Conservation (phyloP, 2,797 vertebrate species). For the Cottoperca gobio region DNA sequence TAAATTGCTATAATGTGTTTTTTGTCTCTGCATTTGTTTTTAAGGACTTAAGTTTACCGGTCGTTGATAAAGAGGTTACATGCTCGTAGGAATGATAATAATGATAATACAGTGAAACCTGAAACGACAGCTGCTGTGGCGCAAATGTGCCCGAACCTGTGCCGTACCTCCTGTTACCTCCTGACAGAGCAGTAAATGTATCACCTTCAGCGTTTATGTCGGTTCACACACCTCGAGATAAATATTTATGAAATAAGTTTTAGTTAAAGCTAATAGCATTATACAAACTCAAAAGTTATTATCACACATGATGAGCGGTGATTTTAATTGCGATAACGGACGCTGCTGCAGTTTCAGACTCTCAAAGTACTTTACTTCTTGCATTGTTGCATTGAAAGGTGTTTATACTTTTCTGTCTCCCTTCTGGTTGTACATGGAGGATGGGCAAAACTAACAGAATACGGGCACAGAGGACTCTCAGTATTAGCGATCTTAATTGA, state of each 20-base stretch:
- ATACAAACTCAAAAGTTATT: neutral
- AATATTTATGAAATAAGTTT: neutral
- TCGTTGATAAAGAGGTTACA: neutral
- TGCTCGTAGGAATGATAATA: neutral
- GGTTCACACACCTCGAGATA: neutral
- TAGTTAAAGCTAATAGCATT: neutral
- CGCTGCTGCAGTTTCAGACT: neutral
- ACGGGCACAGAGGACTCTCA: no score
- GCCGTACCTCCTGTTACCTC: neutral
- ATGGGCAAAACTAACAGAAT: no score
- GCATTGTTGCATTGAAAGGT: neutral
- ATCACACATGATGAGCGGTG: neutral
- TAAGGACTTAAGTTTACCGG: neutral
- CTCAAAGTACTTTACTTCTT: neutral
- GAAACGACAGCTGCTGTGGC: conserved; percentile 20
- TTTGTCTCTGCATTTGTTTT: neutral
- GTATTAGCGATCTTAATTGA: no score
- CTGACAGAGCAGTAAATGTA: neutral
- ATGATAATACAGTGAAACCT: neutral
- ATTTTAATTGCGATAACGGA: neutral
- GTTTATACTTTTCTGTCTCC: neutral
- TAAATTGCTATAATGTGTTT: neutral
- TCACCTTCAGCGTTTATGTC: neutral
- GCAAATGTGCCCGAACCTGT: conserved; percentile 41
- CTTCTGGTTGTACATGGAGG: no score